Evolutionary conservation across 1,140 invertebrate genomes (phyloP), one percentile per base, ranked within the genome.

Genomic region (Centruroides sculpturatus): DNA sequence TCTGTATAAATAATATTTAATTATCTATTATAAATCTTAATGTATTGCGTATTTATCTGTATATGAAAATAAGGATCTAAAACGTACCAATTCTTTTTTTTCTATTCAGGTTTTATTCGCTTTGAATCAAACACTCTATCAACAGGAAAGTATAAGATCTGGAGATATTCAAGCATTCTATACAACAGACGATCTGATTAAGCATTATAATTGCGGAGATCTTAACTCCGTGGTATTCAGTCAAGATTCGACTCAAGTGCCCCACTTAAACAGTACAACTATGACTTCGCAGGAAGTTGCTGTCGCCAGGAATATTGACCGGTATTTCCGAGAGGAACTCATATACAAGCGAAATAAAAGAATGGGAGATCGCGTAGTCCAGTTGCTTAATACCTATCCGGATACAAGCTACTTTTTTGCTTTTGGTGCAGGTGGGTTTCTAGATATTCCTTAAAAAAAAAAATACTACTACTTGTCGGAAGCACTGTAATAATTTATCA

Each of bases 161-260:
- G 70, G 72, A 6, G 65, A 68, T 23, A 60, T 64, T 35, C 59
- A 69, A 36, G 61, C 68, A 47, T 59, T 67, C 57, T 70, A 71
- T 57, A 70, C 72, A 5, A 79, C 77, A 10, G 77, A 79, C 58
- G 77, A 79, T 65, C 72, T 81, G 12, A 76, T 81, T 23, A 66
- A 72, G 9, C 76, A 79, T 61, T 80, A 81, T 66, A 80, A 79
- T 67, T 80, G 78, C 66, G 78, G 79, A 5, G 74, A 80, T 69
- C 69, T 81, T 53, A 73, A 78, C 64, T 69, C 74, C 12, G 72
- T 78, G 41, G 73, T 80, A 36, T 77, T 79, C 61, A 75, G 72
- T 66, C 72, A 75, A 57, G 76, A 78, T 54, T 35, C 55, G 35
- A 46, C 41, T 41, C 41, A 41, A 41, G 41, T 41, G 41, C 41